Base-by-base conservation (phyloP, 2,113 vertebrate genomes). In the Colius striatus region DNA sequence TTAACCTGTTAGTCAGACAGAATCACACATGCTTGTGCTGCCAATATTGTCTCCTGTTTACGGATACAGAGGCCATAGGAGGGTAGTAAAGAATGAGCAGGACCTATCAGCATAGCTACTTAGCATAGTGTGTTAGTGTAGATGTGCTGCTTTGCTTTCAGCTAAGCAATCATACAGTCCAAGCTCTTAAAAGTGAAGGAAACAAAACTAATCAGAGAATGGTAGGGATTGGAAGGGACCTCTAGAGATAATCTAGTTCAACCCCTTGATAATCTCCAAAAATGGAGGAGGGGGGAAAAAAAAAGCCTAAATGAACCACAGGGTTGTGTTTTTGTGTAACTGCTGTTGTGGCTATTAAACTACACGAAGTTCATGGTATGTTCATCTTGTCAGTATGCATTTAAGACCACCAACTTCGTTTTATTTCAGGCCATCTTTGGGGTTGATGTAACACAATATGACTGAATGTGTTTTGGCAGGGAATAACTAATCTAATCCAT, bases 371-470 rank as follows among this genome's bases (percentile, higher is more conserved):
- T 92, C 48, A 10, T 66, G 57, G 21, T 81, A 19, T 93, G 60
- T 89, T 91, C 78, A 58, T 83, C 63, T 36, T 67, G 93, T 87
- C 91, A 62, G 75, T 92, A 83, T 45, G 34, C 53, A 38, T 84
- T 92, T 75, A 91, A 91, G 92, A 84, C 90, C 90, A 75, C 95
- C 62, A 32, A 72, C 90, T 94, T 91, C 65, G 93, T 89, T 96
- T 93, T 84, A 47, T 95, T 92, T 93, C 63, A 73, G 95, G 67
- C 73, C 60, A 16, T 90, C 79, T 95, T 96, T 96, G 78, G 66
- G 58, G 32, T 60, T 88, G 75, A 90, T 74, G 21, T 81, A 78
- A 84, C 16, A 34, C 80, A 53, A 61, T 79, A 87, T 58, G 91
- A 81, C 90, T 73, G 53, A n/a, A 63, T 77, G 57, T 23, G 27